These are phyloP conservation scores for Drosophila bifasciata DNA, from an alignment of 1,140 invertebrate genomes.

Conservation along the genomic window DNA sequence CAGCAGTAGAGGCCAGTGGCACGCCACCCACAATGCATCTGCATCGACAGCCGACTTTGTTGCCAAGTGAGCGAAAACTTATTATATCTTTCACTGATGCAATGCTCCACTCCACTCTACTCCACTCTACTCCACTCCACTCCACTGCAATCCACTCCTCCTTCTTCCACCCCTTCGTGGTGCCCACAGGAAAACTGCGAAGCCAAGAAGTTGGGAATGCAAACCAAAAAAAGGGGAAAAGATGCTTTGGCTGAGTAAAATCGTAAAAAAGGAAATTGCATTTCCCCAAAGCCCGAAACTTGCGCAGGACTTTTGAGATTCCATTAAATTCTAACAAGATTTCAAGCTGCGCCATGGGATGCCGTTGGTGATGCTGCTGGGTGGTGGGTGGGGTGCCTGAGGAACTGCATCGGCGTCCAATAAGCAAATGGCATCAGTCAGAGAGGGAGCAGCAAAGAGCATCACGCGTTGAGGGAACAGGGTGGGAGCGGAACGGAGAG, in stretches of 20 bases:
- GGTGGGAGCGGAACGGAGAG: neutral
- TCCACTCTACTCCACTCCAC: neutral
- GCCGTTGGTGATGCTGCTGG: neutral
- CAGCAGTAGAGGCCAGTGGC: slow-evolving; percentile 52
- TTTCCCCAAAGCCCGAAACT: slow-evolving; percentile 75
- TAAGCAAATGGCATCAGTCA: slow-evolving; percentile 69
- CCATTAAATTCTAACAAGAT: slow-evolving; percentile 83
- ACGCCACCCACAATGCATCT: slow-evolving; percentile 54
- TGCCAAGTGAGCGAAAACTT: slow-evolving; percentile 65
- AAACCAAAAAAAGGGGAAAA: slow-evolving; percentile 56
- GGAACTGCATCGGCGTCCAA: slow-evolving; percentile 60
- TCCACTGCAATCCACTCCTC: no score
- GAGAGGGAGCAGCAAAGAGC: slow-evolving; percentile 26
- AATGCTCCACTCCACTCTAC: no score
- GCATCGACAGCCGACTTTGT: slow-evolving; percentile 63
- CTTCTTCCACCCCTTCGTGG: slow-evolving; percentile 14
- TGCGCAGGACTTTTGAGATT: slow-evolving; percentile 80
- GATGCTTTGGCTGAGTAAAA: slow-evolving; percentile 55
- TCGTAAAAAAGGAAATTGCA: slow-evolving; percentile 80
- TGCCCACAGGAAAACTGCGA: no score
- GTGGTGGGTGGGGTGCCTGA: neutral
- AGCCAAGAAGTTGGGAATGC: slow-evolving; percentile 54
- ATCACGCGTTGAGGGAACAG: slow-evolving; percentile 6
- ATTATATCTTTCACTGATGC: slow-evolving; percentile 48
- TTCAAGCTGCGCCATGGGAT: slow-evolving; percentile 62